Evolutionary conservation across 2,113 vertebrate species (phyloP), one percentile per base, ranked within the genome.

Genomic region (Hypocryptadius cinnamomeus): DNA sequence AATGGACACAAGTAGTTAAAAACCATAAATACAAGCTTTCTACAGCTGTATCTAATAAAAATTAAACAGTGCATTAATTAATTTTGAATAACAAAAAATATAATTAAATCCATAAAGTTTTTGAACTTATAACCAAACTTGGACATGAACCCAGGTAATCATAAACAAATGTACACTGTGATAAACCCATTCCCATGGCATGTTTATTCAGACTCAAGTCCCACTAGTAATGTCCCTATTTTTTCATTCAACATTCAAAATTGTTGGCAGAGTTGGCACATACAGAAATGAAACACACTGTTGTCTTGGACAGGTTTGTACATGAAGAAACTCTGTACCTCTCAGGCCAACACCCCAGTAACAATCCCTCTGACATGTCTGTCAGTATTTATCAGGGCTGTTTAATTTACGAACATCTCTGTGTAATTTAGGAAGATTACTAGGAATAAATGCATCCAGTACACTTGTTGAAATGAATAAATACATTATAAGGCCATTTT

Each of bases 301-400:
- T 16, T 56, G 28, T 31, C 79, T 35, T 33, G 31, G 19, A 8
- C 11, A 51, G 48, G 25, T 65, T 83, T 92, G n/a, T 64, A n/a
- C 39, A 79, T 60, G 83, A 83, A 73, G 71, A 30, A 30, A 79
- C 39, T 68, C 39, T 44, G 61, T 96, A 98, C 98, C 98, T 98
- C 97, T 80, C 98, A 92, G 51, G 64, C 78, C 39, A 98, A 97
- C 13, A 98, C 96, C 80, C 98, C 98, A 6, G 97, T 98, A 88
- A 99, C 97, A 76, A 98, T 98, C 83, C 98, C 98, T 95, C 98
- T 98, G 60, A 98, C 98, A 14, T 98, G 98, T 15, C 98, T 98
- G 63, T 98, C 98, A 48, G 96, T 97, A 48, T 98, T 99, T 95
- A 99, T 98, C 61, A 98, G 96, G 31, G 98, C 98, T 23, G 97